phyloP scores from a whole-genome alignment of 2,888 invertebrate species.

The Xylota sylvarum region DNA sequence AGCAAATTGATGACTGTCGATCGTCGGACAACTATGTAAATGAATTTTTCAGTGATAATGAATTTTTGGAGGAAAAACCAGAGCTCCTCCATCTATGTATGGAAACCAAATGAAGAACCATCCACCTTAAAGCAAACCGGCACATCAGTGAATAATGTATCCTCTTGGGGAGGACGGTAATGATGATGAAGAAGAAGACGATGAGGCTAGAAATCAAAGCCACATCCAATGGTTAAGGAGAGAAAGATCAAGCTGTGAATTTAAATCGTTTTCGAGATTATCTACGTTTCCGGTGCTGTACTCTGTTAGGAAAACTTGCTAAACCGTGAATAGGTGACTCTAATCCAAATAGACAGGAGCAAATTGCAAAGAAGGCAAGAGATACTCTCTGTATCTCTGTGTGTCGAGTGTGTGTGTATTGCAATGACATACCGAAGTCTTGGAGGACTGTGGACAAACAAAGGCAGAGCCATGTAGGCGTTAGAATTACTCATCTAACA shows the following conservation, averaged over 20 bases:
- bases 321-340: conserved; percentile 46
- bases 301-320: conserved; percentile 29
- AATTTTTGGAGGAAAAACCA: conserved; percentile 17
- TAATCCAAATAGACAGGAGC: conserved; percentile 68
- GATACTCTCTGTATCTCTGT: conserved; percentile 36
- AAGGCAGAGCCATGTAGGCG: conserved; percentile 46
- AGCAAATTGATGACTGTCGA: conserved; percentile 71
- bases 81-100: conserved; percentile 1
- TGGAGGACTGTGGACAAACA: neutral
- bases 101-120: conserved; percentile 5
- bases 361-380: conserved; percentile 60
- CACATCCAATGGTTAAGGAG: conserved; percentile 26
- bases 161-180: neutral
- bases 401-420: conserved; percentile 56
- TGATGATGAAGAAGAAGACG: conserved; percentile 31
- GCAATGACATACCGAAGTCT: conserved; percentile 47
- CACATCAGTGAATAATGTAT: conserved; percentile 10
- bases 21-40: conserved; percentile 60
- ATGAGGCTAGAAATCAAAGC: conserved; percentile 52
- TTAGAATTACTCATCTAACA: conserved; percentile 27
- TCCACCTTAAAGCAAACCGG: neutral
- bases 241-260: conserved; percentile 72
- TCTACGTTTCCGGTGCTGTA: conserved; percentile 54
- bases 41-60: conserved; percentile 58
- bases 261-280: conserved; percentile 73